A percentile compares a stretch with the other conserved stretches of the same genome.
Evolutionary conservation across 2,888 invertebrate species (phyloP).

Genomic region (Agriopis aurantiaria): DNA sequence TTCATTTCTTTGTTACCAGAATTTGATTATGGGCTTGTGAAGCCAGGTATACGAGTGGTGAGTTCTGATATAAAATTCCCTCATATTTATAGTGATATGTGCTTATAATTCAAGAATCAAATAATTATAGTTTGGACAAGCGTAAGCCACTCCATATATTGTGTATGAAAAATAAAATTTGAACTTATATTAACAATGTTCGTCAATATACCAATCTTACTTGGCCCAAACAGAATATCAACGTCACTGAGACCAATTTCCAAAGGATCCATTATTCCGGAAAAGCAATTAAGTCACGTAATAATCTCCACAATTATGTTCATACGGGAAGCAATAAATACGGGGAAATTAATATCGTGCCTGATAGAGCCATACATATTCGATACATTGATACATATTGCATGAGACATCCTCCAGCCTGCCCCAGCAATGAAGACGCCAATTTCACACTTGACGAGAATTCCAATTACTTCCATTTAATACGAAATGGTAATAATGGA

Average conservation of each 20-base stretch:
- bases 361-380: conserved; percentile 46
- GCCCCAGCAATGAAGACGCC: conserved; percentile 60
- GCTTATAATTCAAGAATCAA: too few species aligned
- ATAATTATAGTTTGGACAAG: too few species aligned
- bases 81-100: too few species aligned
- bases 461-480: conserved; percentile 71
- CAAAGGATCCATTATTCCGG: conserved; percentile 29
- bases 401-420: conserved; percentile 58
- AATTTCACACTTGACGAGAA: conserved; percentile 71
- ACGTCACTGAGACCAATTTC: conserved; percentile 14
- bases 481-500: conserved; percentile 55
- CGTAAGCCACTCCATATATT: too few species aligned
- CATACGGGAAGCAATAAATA: conserved; percentile 49
- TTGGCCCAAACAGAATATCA: conserved; percentile 5
- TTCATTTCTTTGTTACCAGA: too few species aligned
- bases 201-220: conserved; percentile 5
- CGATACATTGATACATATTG: conserved; percentile 57
- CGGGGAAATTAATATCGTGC: conserved; percentile 48
- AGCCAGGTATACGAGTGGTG: not conserved
- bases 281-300: conserved; percentile 41
- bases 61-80: too few species aligned
- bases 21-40: not conserved
- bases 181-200: not conserved
- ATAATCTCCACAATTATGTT: conserved; percentile 46
- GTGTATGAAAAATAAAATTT: not conserved